Conservation (phyloP, 2,113 vertebrate species). For the Choloepus hoffmanni region DNA sequence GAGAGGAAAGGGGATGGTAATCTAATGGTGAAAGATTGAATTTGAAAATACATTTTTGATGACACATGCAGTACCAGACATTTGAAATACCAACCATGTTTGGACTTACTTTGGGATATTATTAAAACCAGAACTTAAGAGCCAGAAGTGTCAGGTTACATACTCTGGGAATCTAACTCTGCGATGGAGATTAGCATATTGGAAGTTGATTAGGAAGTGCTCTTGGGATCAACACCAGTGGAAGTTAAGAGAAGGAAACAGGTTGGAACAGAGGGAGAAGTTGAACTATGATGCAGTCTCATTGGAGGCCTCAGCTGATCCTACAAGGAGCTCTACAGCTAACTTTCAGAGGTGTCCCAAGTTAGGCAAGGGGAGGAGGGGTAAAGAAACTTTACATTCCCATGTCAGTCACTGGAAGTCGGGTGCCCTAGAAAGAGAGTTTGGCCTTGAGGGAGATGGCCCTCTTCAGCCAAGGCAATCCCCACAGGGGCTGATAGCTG, state of each 20-base stretch:
- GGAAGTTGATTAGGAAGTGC: background rate
- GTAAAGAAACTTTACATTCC: background rate
- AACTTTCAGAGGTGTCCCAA: background rate
- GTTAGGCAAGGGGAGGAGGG: background rate
- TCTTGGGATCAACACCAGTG: background rate
- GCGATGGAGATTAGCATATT: background rate
- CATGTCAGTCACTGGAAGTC: background rate
- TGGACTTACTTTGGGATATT: background rate
- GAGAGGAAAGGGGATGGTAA: background rate
- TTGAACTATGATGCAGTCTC: background rate
- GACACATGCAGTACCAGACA: background rate
- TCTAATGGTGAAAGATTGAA: background rate
- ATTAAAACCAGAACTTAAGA: background rate
- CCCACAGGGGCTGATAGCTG: background rate
- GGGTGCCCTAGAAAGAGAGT: background rate
- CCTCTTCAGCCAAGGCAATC: background rate
- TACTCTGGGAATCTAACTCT: background rate
- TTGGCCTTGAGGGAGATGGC: background rate
- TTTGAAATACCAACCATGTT: slow-evolving; percentile 3
- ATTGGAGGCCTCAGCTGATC: background rate
- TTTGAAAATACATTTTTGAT: slow-evolving; percentile 24
- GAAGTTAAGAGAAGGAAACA: background rate
- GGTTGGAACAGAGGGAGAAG: background rate
- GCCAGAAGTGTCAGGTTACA: background rate
- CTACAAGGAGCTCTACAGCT: background rate